Percentiles rank a stretch among this genome's conserved stretches.
Evolutionary conservation across 2,888 invertebrate genomes (phyloP).

Genomic region (Lysandra bellargus): DNA sequence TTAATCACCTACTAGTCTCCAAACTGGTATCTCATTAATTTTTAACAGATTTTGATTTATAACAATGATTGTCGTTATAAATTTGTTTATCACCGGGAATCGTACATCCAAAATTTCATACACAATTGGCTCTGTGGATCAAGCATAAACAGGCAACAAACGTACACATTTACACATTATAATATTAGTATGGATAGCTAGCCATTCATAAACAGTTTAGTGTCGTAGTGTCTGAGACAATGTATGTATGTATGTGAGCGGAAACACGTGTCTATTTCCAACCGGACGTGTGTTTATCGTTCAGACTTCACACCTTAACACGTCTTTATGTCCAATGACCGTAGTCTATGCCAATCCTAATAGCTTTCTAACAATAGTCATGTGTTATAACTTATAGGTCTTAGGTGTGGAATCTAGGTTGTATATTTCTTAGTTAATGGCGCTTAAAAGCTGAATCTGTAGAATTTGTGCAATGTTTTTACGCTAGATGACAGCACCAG

Average conservation of each 20-base stretch:
- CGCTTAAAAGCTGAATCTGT: neutral
- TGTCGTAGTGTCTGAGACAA: constrained; percentile 32
- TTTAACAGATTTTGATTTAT: neutral
- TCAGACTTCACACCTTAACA: constrained; percentile 67
- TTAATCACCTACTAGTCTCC: neutral
- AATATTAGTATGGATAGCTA: neutral
- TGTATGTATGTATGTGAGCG: constrained; percentile 52
- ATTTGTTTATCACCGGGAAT: neutral
- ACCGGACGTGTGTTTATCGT: constrained; percentile 74
- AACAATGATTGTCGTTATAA: neutral
- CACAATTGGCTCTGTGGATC: neutral
- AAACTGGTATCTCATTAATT: neutral
- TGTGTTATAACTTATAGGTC: neutral
- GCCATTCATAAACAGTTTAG: constrained; percentile 4
- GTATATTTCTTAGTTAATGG: neutral
- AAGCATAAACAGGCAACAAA: neutral
- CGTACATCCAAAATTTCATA: too few relatives aligned
- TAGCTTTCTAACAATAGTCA: neutral
- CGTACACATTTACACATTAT: neutral
- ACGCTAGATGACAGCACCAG: too few relatives aligned
- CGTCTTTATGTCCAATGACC: constrained; percentile 48
- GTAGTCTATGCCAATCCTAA: constrained; percentile 47
- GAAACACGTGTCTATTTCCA: constrained; percentile 74
- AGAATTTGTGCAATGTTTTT: too few relatives aligned
- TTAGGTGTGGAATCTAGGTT: neutral